Evolutionary conservation across 2,797 vertebrate genomes (phyloP).

Genomic region (Aulostomus chinensis): DNA sequence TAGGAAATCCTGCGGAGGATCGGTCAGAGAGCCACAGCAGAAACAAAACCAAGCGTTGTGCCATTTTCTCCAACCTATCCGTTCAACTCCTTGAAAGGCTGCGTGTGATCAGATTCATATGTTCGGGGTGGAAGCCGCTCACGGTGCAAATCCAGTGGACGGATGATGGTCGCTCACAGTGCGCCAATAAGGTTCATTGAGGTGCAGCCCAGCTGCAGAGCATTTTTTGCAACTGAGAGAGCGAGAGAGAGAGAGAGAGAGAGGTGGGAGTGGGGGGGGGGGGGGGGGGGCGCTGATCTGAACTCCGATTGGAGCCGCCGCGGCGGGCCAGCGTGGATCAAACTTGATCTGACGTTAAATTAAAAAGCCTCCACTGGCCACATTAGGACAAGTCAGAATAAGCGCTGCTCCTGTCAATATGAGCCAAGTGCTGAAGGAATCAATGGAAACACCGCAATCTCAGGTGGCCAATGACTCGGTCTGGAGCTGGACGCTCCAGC

Average conservation of each 20-base stretch:
- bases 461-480: constrained; percentile 75
- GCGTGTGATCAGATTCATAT: constrained; percentile 83
- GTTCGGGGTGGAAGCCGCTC: constrained; percentile 78
- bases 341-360: constrained; percentile 89
- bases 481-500: too few species aligned
- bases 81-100: constrained; percentile 86
- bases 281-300: constrained; percentile 74
- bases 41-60: constrained; percentile 86
- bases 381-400: constrained; percentile 64
- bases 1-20: constrained; percentile 91
- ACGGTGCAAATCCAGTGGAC: constrained; percentile 73
- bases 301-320: constrained; percentile 87
- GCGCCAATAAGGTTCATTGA: constrained; percentile 88
- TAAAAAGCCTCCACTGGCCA: constrained; percentile 62
- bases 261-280: constrained; percentile 35
- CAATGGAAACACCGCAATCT: constrained; percentile 77
- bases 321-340: constrained; percentile 86
- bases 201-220: constrained; percentile 83
- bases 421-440: constrained; percentile 54
- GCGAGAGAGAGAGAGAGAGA: constrained; percentile 21
- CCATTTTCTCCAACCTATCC: constrained; percentile 88
- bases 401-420: constrained; percentile 74
- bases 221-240: constrained; percentile 67
- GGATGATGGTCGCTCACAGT: constrained; percentile 83
- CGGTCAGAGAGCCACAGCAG: constrained; percentile 89